Evolutionary conservation across 2,113 vertebrate genomes (phyloP), one percentile per base, ranked within the genome.

Genomic region (Hippocampus abdominalis): DNA sequence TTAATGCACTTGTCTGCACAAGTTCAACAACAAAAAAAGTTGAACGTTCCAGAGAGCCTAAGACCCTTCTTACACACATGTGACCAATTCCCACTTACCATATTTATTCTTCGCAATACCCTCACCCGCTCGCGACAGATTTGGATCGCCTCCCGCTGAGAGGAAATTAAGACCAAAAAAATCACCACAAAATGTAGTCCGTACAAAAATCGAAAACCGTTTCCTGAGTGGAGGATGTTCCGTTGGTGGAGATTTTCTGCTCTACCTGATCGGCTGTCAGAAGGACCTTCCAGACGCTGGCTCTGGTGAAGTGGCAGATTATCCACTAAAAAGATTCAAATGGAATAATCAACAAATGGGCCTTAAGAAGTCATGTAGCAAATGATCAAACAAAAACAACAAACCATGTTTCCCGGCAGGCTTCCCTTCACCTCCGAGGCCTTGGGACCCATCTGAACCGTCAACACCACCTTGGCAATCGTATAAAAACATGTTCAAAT

Each of bases 351-450:
- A 16, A 57, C 23, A 46, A 49, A 46, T 27, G 44, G 44, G 15
- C 3, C 12, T 27, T 25, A 6, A 48, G 16, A 15, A 18, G 1
- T 49, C 18, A 49, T 20, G 48, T 21, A 20, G 1, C 6, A 21
- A 18, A 21, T 49, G 48, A 21, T 23, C 1, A 42, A 60, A 12
- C 39, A 4, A 46, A 6, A n/a, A 8, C 6, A 9, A 64, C 21
- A 21, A 70, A 88, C 85, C 81, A 48, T 90, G 84, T 86, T 82
- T 85, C 18, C 66, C 85, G 27, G 63, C 49, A 54, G 78, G 73
- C 73, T 85, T 85, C 8, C 66, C 74, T 61, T 83, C 57, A 36
- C 62, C 69, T 0, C 76, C 77, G 51, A 75, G 71, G 32, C 73
- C 8, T 71, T 88, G 76, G 63, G 82, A 71, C 16, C 64, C 61